Base-by-base conservation (phyloP, 2,888 invertebrate genomes). In the Mesorhabditis spiculigera region DNA sequence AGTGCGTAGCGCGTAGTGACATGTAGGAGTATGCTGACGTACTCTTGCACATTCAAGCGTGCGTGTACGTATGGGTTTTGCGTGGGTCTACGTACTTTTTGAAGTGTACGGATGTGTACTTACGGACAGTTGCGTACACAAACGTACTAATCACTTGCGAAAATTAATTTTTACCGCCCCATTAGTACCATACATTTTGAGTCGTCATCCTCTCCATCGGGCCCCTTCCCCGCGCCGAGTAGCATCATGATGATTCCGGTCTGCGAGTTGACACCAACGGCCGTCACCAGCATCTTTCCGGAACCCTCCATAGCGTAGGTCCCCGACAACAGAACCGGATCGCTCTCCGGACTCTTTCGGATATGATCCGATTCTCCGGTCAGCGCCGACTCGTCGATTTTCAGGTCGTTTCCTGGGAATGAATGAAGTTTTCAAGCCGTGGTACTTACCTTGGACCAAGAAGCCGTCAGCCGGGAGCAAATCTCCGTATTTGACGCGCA, bases 301-400 rank as follows among this genome's bases (percentile, higher is more conserved):
- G 95, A 96, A 76, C 98, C 98, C 89, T 98, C 98, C 97, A 98
- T 98, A 76, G 98, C 95, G 89, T 98, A 97, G 73, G 97, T 98
- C 86, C 88, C 88, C 86, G 97, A 97, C 86, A 98, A 91, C 86
- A 98, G 91, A 93, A 97, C 94, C 68, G 97, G 96, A 90, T 98
- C 97, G 86, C 90, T 91, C 72, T 90, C 87, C 88, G 93, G 92
- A 77, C 95, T 94, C 88, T 98, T 98, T 89, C 96, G 97, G 80
- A 98, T 96, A 90, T 97, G 96, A 89, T 98, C 98, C 69, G 97
- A 96, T 90, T 98, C 98, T 82, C 98, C 98, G 77, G 98, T 98
- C 84, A 98, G 90, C 81, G 97, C 96, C 74, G 95, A 96, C 89
- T 98, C 98, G 88, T 98, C 98, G 85, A 95, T 92, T 91, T 97